Evolutionary conservation across 2,797 vertebrate genomes (phyloP), one percentile per base, ranked within the genome.

Genomic region (Pseudochirops corinnae): DNA sequence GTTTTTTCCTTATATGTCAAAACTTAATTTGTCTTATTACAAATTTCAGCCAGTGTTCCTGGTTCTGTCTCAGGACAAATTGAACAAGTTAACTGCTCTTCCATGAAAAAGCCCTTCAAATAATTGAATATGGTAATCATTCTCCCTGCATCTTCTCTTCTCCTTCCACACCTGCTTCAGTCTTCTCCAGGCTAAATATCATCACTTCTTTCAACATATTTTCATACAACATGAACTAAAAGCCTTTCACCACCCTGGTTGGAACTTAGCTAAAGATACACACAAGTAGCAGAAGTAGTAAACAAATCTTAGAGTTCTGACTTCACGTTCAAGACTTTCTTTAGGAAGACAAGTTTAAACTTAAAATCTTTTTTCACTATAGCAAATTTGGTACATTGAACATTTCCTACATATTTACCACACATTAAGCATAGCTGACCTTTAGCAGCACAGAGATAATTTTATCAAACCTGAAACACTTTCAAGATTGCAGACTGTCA

Each of bases 401-500:
- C 18, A 82, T 82, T 82, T 10, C n/a, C n/a, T 82, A 39, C 24
- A 87, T 3, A 50, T 46, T 87, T 87, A 50, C 3, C 67, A 87
- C 3, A 87, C 21, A 50, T 50, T 87, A 82, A 82, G 39, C 2
- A 24, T 82, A 82, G n/a, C 21, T 82, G 39, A 82, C 46, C 6
- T 46, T 39, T 82, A 24, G 74, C 7, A 46, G 11, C 46, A 52
- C 57, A 52, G n/a, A 58, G 1, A 2, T 74, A 21, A 74, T 74
- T 74, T 74, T 74, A 74, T 74, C 94, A 96, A 53, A 93, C 96
- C 62, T 53, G 93, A 96, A 96, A 94, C 82, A 97, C 0, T 31
- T 74, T 96, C 94, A 94, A 62, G 60, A 97, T 97, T 96, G 92
- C 96, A n/a, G 90, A 39, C 92, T 97, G 95, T 97, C 97, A 95